Evolutionary conservation across 2,888 invertebrate species (phyloP).

Genomic region (Stenodema calcarata): DNA sequence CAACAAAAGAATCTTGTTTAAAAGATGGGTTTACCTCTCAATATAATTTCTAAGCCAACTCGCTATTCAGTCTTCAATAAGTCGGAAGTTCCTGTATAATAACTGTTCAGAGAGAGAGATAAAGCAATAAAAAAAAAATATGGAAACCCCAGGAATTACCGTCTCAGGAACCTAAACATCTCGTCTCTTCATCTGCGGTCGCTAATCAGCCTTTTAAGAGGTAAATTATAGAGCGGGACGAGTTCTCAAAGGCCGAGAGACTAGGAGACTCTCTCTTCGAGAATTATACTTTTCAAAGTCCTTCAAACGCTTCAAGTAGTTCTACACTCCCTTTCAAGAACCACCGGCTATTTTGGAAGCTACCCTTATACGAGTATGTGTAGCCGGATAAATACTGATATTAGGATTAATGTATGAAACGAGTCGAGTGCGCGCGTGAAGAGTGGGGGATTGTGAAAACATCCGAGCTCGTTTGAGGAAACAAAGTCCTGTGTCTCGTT

Average conservation of each 20-base stretch:
- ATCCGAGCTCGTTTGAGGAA: no score
- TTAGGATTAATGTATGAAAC: no score
- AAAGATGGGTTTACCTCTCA: no score
- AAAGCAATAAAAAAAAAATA: not conserved
- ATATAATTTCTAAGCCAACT: no score
- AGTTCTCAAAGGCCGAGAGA: not conserved
- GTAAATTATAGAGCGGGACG: constrained; percentile 15
- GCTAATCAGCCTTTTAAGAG: constrained; percentile 14
- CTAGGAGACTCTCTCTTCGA: not conserved
- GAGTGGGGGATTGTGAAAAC: no score
- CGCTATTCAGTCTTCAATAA: not conserved
- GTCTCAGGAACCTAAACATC: not conserved
- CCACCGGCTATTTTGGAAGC: not conserved
- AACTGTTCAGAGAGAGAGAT: not conserved
- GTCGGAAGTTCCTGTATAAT: not conserved
- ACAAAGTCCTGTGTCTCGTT: no score
- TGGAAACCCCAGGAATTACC: not conserved
- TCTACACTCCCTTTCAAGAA: not conserved
- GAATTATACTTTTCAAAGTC: not conserved
- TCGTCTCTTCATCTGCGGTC: constrained; percentile 8
- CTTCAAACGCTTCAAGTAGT: not conserved
- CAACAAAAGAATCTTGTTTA: no score
- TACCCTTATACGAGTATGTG: no score
- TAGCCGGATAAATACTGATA: no score
- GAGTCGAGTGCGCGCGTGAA: no score